Evolutionary conservation across 2,888 invertebrate species (phyloP), one percentile per base, ranked within the genome.

Genomic region (Abrostola tripartita): DNA sequence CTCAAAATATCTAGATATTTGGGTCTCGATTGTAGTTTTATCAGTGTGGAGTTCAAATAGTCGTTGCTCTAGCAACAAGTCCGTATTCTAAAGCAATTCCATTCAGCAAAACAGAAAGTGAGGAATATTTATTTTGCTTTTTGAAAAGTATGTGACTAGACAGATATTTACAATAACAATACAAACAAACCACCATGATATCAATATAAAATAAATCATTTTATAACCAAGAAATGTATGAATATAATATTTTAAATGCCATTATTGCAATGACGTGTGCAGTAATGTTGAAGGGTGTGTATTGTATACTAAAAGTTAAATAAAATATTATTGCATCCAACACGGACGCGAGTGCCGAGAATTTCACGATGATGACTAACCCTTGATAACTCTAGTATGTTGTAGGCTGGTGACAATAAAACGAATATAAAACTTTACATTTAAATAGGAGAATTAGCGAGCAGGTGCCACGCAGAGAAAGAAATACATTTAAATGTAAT

Each of bases 341-440:
- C 24, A 42, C 53, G 52, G 60, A 56, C 47, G 35, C 12, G 52
- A 24, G 7, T 56, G 35, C 10, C 49, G 5, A 49, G 52, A 54
- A 56, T 62, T 44, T 9, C 40, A 44, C 6, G 52, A 0, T 40
- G 56, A 35, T 61, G 61, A 71, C 44, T 52, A 64, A 50, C 37
- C 8, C 10, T 24, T 55, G 41, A 58, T 61, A 54, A 55, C 52
- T 37, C 12, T 38, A 41, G 9, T 53, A 11, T 57, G 9, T 14
- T 36, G 6, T 35, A 38, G 41, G 10, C 12, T 35, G 8, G 8
- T 11, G 9, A 11, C 12, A 6, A 42, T 49, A 11, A 37, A 24
- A 50, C 36, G 12, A n/a, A 55, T 10, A 24, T 47, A 44, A 53
- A 53, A 42, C n/a, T 53, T 53, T 11, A 41, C 53, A 49, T 56